Percentiles rank a stretch among this genome's conserved stretches.
phyloP scores from a whole-genome alignment of 2,888 invertebrate species.

The Cantharis rufa region DNA sequence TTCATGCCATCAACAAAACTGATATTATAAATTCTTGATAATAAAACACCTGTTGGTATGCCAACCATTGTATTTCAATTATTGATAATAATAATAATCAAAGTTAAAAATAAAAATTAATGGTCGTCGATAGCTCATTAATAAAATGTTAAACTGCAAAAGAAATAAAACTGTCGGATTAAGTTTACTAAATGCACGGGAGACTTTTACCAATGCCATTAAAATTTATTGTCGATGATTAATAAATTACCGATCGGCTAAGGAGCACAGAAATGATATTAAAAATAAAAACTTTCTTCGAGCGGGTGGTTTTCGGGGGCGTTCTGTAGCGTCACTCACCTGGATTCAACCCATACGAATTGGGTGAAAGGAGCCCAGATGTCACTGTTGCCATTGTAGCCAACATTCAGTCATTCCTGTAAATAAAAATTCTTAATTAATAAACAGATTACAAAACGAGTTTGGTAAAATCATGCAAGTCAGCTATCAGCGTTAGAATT shows the following conservation, averaged over 20 bases:
- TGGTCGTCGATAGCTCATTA: neutral
- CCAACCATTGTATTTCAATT: neutral
- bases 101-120: neutral
- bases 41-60: neutral
- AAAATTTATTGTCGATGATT: neutral
- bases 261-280: neutral
- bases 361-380: slow-evolving; percentile 55
- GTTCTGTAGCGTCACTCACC: slow-evolving; percentile 42
- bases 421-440: slow-evolving; percentile 28
- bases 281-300: neutral
- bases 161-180: neutral
- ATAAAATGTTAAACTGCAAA: neutral
- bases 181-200: neutral
- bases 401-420: slow-evolving; percentile 55
- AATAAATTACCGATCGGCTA: neutral
- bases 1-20: neutral
- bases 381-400: slow-evolving; percentile 56
- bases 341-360: slow-evolving; percentile 54
- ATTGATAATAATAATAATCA: neutral
- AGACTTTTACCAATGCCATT: neutral
- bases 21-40: neutral
- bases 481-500: neutral
- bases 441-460: neutral
- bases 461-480: neutral
- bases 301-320: neutral